A percentile compares a stretch with the other conserved stretches of the same genome.
Evolutionary conservation across 1,140 invertebrate species (phyloP).

Genomic region (Brachionus angularis): DNA sequence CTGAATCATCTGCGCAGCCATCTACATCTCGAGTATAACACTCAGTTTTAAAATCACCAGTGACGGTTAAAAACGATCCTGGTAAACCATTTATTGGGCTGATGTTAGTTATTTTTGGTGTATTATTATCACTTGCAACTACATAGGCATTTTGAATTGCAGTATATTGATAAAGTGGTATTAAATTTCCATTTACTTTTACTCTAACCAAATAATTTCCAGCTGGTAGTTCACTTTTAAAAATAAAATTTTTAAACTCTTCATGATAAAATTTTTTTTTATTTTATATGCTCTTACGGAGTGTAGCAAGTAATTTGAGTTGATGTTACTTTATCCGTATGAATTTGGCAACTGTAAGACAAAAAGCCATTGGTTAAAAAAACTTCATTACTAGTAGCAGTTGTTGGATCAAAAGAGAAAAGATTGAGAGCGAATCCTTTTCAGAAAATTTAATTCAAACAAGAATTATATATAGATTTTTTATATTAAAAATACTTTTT

Average conservation of each 20-base stretch:
- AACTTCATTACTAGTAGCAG: conserved; percentile 6
- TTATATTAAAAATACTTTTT: not conserved
- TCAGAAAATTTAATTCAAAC: not conserved
- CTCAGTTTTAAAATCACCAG: conserved; percentile 45
- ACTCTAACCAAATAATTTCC: conserved; percentile 16
- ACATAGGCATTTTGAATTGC: not conserved
- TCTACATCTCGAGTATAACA: conserved; percentile 35
- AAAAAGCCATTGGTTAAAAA: not conserved
- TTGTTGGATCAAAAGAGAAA: not conserved
- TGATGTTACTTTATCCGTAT: conserved; percentile 25
- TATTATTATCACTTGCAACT: conserved; percentile 16
- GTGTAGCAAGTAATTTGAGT: conserved; percentile 28
- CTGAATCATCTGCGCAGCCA: conserved; percentile 1
- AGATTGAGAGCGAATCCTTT: conserved; percentile 12
- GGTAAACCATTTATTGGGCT: conserved; percentile 45
- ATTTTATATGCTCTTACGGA: too few species aligned
- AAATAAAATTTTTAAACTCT: too few species aligned
- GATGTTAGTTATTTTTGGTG: conserved; percentile 46
- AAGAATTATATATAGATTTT: not conserved
- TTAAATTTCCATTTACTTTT: conserved; percentile 17
- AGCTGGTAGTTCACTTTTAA: conserved; percentile 8
- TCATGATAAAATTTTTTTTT: too few species aligned
- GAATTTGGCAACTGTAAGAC: conserved; percentile 17
- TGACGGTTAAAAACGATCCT: conserved; percentile 45
- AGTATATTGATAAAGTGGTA: conserved; percentile 33